These are phyloP conservation scores for Cecropterus lyciades DNA, from an alignment of 1,140 invertebrate species.

Conservation along the genomic window DNA sequence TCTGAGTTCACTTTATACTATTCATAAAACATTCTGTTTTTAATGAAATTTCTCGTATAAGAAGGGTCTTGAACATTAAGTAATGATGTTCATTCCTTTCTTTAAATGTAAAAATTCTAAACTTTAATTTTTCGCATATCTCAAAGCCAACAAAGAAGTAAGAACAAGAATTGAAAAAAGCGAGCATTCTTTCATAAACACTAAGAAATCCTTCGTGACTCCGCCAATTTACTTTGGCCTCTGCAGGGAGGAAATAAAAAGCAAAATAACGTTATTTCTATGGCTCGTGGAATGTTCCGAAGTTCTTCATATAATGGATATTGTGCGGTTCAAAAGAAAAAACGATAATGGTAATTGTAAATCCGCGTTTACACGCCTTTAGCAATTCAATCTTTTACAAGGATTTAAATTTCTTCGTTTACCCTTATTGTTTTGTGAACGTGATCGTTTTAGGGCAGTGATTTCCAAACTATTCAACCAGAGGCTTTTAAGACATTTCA, in stretches of 20 bases:
- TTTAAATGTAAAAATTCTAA: neutral
- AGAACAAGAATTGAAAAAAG: neutral
- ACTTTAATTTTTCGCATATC: neutral
- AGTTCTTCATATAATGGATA: constrained; percentile 14
- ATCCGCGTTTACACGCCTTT: constrained; percentile 6
- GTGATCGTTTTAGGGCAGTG: no score
- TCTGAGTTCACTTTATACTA: no score
- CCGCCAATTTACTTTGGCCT: constrained; percentile 1
- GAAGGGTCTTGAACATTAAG: neutral
- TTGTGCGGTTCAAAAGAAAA: constrained; percentile 5
- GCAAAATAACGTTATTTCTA: neutral
- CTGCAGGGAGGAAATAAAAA: neutral
- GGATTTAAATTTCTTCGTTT: constrained; percentile 1
- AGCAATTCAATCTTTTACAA: constrained; percentile 9
- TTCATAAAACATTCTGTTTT: no score
- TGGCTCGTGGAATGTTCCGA: neutral
- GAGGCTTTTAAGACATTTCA: no score
- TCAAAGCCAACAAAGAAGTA: neutral
- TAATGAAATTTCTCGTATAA: neutral
- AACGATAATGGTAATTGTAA: constrained; percentile 18
- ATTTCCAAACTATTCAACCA: no score
- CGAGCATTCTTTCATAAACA: neutral
- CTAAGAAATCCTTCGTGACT: neutral
- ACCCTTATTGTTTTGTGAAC: neutral
- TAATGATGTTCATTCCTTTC: neutral